phyloP scores from a whole-genome alignment of 92 coral and sea anemone species.

The Plumapathes pennacea region DNA sequence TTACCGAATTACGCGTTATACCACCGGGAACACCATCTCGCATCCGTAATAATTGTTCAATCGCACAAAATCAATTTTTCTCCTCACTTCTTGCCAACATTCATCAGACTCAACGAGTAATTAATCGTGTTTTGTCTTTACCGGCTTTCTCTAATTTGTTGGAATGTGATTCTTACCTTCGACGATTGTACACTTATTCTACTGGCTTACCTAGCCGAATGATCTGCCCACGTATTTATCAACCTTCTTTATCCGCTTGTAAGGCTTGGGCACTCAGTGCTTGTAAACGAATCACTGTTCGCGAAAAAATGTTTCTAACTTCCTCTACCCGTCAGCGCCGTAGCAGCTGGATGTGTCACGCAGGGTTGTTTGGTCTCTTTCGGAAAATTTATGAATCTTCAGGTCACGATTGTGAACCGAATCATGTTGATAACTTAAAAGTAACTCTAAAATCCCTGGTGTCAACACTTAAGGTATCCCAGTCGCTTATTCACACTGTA shows the following conservation, averaged over 20 bases:
- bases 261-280: conserved; percentile 1
- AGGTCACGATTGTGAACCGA: conserved; percentile 23
- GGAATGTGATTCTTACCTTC: conserved; percentile 7
- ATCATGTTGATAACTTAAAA: conserved; percentile 18
- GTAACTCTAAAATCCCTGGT: conserved; percentile 10
- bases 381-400: conserved; percentile 15
- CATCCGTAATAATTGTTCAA: neutral
- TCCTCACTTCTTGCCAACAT: neutral
- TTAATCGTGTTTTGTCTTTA: neutral
- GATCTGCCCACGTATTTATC: conserved; percentile 2
- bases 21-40: too few species aligned
- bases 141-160: conserved; percentile 1
- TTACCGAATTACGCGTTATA: too few species aligned
- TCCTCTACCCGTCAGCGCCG: neutral
- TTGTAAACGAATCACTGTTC: neutral
- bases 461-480: conserved; percentile 2
- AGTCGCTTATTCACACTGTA: conserved; percentile 1
- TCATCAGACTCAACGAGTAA: neutral
- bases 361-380: conserved; percentile 22
- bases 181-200: neutral
- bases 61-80: conserved; percentile 1
- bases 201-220: neutral
- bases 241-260: neutral
- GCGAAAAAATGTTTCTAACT: neutral
- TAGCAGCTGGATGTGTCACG: too few species aligned